Evolutionary conservation across 2,888 invertebrate genomes (phyloP), one percentile per base, ranked within the genome.

Genomic region (Tridacna crocea): DNA sequence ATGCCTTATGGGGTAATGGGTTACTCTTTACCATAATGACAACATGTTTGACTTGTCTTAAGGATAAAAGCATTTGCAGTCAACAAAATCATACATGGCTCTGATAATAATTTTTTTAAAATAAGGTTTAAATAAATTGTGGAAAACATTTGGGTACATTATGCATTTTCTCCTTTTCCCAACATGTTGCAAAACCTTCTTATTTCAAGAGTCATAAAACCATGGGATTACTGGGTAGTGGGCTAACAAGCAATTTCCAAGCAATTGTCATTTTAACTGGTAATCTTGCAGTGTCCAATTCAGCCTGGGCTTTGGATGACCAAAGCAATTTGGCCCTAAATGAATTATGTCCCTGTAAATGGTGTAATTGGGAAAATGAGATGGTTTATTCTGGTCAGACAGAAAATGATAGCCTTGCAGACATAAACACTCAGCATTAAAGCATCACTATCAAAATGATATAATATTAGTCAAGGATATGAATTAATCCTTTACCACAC

Each of bases 311-410:
- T 70, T n/a, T 51, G 51, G 26, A 13, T 70, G 70, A 70, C 70
- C 70, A 70, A 70, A 51, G 70, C 47, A 70, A 70, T 70, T 70
- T 70, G 11, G 70, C 24, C 70, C 70, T 70, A 70, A 70, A 70
- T 70, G 70, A 70, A 70, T 70, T 70, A 70, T 46, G 26, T 26
- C 51, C 24, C 70, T 51, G 27, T 70, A 70, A 70, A 70, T 70
- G 70, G 24, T 70, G 70, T 70, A 70, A 70, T 70, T 70, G 70
- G 70, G 70, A 51, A 70, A 47, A 51, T 70, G 70, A 70, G 70
- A 70, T 22, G 70, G 70, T 70, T 47, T 26, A 70, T 51, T 24
- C 26, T 51, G 51, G 70, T 48, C 70, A 70, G 70, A 70, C 70
- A 46, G 24, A 4, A 70, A 70, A 70, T 70, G 70, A 70, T 70